Percentiles rank a stretch among this genome's conserved stretches.
Conservation (phyloP, 2,797 vertebrate species). For the Ficedula albicollis region DNA sequence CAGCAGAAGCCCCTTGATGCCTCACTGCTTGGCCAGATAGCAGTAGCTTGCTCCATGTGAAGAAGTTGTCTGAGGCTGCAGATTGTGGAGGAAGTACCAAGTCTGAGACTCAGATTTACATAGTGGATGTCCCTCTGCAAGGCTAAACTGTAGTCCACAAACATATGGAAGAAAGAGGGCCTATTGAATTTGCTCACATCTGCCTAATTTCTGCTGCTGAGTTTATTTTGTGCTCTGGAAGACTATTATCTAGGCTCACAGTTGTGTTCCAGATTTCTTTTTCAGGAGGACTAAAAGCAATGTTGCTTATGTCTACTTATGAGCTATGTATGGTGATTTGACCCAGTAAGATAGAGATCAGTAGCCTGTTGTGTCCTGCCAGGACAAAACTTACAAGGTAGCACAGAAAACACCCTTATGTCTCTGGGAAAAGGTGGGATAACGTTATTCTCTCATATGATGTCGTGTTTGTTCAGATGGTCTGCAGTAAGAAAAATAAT, state of each 20-base stretch:
- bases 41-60: neutral
- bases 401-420: neutral
- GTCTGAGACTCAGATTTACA: neutral
- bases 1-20: neutral
- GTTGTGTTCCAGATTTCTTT: neutral
- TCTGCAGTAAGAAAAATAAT: neutral
- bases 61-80: neutral
- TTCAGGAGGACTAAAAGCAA: neutral
- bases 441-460: neutral
- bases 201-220: neutral
- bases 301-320: neutral
- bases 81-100: neutral
- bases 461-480: neutral
- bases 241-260: neutral
- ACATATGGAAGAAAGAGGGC: neutral
- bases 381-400: neutral
- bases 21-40: neutral
- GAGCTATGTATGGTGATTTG: neutral
- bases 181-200: neutral
- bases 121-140: neutral
- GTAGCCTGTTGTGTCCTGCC: neutral
- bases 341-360: neutral
- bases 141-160: neutral
- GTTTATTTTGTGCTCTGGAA: neutral
- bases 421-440: neutral